Base-by-base conservation (phyloP, 2,113 vertebrate genomes). In the Syngnathoides biaculeatus region DNA sequence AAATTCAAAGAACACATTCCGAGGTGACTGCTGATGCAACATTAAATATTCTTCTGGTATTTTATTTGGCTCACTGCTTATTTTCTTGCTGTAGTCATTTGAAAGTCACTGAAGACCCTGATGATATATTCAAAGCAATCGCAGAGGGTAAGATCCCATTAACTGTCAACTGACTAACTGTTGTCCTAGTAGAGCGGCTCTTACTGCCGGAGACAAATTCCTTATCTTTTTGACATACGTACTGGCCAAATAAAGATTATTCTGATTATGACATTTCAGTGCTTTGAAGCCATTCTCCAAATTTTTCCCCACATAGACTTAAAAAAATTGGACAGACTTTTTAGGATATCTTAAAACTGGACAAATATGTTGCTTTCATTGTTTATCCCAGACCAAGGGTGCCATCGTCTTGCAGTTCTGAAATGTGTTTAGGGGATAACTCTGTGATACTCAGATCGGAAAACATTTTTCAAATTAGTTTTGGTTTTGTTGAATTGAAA, bases 81-180 rank as follows among this genome's bases (percentile, higher is more conserved):
- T 64, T 72, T 65, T 71, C 30, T 72, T 58, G 69, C 50, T 1
- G 42, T 67, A 92, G 92, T 73, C 80, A 88, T 69, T 70, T 73
- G 56, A 85, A 77, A 57, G 80, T 72, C 89, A 91, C 73, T 27
- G 64, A 90, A 67, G 91, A 95, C 74, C 92, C 82, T 50, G 92
- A 90, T 82, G 89, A 94, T 85, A 94, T 98, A 78, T 86, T 94
- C 69, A 92, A 90, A 86, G 92, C 94, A 24, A 96, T 98, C 87
- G 90, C 84, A 74, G 83, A 92, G 88, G 96, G 94, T 98, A 89
- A 92, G 92, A 81, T 65, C 22, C 40, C 30, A 27, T 19, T 64
- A 7, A 38, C 26, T n/a, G 4, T 17, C n/a, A n/a, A n/a, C n/a
- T n/a, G n/a, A n/a, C n/a, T n/a, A n/a, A n/a, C n/a, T n/a, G n/a